Base-by-base conservation (phyloP, 2,113 vertebrate species). In the Oncorhynchus clarkii region DNA sequence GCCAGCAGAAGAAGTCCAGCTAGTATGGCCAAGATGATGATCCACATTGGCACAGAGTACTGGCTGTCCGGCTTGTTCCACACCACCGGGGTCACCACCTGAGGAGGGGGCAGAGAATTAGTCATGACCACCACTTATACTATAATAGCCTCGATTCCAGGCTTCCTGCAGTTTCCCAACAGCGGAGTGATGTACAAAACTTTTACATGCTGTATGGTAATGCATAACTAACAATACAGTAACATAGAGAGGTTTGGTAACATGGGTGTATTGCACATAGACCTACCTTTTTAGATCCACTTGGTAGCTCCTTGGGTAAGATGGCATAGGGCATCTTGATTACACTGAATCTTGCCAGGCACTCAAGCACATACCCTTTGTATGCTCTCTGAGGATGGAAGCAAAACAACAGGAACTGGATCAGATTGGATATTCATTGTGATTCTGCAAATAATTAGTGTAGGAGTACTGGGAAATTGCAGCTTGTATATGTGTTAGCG, bases 1-100 rank as follows among this genome's bases (percentile, higher is more conserved):
- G 95, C 95, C 3, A 98, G 91, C 16, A 97, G 94, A 76, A 98
- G 84, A 34, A 98, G 93, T 54, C 96, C 96, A n/a, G 94, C 91
- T 68, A 98, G 89, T 78, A 97, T 94, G 74, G 96, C 95, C 74
- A 98, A 85, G 77, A 97, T 95, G 72, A 98, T 97, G 78, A 97
- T 96, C 96, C 96, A 98, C 57, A 96, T 86, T 0, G 96, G 96
- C 68, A 96, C 95, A 0, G 93, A 90, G 13, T 94, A 93, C 78
- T 93, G 93, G 8, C 93, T 93, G 60, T 96, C 95, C 0, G 94
- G 92, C 77, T 96, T 97, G 80, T 90, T 94, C 96, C 96, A 98
- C 39, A 95, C 92, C 77, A 98, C 85, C 0, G 90, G 88, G 0
- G 95, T 97, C 85, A 93, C 91, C 84, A 96, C 92, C 96, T 97